Evolutionary conservation across 2,888 invertebrate genomes (phyloP), one percentile per base, ranked within the genome.

Genomic region (Scaptomyza parva): DNA sequence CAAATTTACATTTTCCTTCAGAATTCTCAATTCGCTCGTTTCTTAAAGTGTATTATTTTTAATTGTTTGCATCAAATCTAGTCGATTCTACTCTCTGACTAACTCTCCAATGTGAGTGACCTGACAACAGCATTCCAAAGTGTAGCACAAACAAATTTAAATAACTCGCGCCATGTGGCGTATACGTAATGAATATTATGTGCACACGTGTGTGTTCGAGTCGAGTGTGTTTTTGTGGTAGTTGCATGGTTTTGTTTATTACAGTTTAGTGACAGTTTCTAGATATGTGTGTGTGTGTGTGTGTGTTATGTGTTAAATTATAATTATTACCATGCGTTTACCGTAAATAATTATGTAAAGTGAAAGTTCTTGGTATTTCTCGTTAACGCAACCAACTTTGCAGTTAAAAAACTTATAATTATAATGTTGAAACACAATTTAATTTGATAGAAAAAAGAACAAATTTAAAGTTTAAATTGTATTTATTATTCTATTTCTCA

Each of bases 111-210:
- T 58, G 57, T 17, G 28, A 55, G 12, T 67, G 59, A 75, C 37
- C 57, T 66, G 70, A n/a, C 70, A 74, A 66, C 70, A 37, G 63
- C 75, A 75, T 63, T 66, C 53, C 50, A 63, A 57, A 17, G 54
- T 39, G 18, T 18, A 44, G 17, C 52, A 28, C 43, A 48, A 57
- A 47, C 51, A 59, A 58, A 75, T 61, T 66, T 59, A 26, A 20
- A 61, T 37, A 74, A 45, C 45, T 54, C 43, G 40, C 28, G 24
- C 47, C 17, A 52, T 44, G 43, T 14, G 69, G 54, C 73, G 73
- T 70, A 73, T 73, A 73, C 73, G 61, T 62, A 70, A 74, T 66
- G 55, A 50, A 55, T 64, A 54, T 30, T 30, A 22, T 24, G n/a
- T 20, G 18, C 18, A 11, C 24, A 14, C 9, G 2, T 37, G 18